Evolutionary conservation across 2,113 vertebrate genomes (phyloP), one percentile per base, ranked within the genome.

Genomic region (Rhadina sibilatrix): DNA sequence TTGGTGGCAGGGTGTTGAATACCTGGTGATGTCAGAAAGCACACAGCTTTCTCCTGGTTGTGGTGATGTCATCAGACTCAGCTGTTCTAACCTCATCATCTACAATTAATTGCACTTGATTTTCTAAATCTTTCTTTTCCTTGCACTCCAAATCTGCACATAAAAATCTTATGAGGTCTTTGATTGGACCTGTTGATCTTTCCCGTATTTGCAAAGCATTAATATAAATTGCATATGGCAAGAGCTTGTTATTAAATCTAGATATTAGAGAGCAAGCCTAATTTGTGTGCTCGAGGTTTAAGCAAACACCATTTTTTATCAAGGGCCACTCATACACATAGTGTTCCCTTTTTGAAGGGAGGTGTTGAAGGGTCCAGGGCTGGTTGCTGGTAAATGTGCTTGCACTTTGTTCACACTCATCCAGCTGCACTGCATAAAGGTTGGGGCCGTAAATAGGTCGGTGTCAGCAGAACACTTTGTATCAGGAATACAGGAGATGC

Each of bases 1-100:
- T 9, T 1, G 1, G 53, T 12, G 18, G 44, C 30, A 19, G 35
- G 18, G n/a, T 1, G 0, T 42, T 54, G 27, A 3, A 2, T 57
- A 63, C 15, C 30, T 3, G 49, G 12, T 42, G 46, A 22, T 23
- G 52, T 35, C 24, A 59, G 60, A 21, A 46, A 59, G 35, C 69
- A 38, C 3, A 14, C 20, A 13, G 38, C 77, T 61, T 0, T 56
- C 65, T 59, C 84, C 25, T 82, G 84, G 44, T 38, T 75, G 12
- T 35, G 3, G 49, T 49, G 81, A 52, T 54, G 47, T 68, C 64
- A 54, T 46, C 61, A 79, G 78, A 25, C 31, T 47, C 46, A 27
- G 38, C 25, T 2, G 2, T 53, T 85, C 66, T 72, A 69, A 40
- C 69, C 60, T 76, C 59, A 27, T 79, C 75, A 12, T 18, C 47